Base-by-base conservation (phyloP, 2,113 vertebrate species). In the Turnix velox region DNA sequence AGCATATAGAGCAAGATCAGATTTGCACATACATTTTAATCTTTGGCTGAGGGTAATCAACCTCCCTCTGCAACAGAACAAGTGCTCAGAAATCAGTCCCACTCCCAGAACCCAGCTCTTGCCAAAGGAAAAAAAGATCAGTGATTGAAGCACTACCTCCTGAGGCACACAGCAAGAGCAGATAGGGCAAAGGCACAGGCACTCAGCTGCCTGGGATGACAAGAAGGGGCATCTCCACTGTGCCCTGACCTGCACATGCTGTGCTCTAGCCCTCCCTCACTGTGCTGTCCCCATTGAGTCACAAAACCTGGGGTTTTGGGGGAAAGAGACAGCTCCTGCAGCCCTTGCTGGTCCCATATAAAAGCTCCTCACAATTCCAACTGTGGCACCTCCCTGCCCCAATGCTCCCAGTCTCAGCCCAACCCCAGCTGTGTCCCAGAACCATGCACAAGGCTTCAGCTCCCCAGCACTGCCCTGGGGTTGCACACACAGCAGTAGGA, bases 1-100 rank as follows among this genome's bases (percentile, higher is more conserved):
- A 14, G 37, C 42, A 16, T 33, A 22, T n/a, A 27, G 28, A 76
- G 14, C 17, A 6, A 5, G 2, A 10, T 71, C 40, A 40, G 66
- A 89, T 82, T 82, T 82, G 78, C 72, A 71, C 20, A 2, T 61
- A 30, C 2, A 3, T 81, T 96, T 96, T 95, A 96, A 90, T 96
- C 39, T 84, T 73, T 55, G 37, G 77, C 55, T 74, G 63, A 80
- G 77, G 79, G 42, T 65, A 90, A 88, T 92, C 76, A 73, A 12
- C 14, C 4, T 10, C 52, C 62, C 49, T 40, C 27, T 17, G 20
- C 55, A 48, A 1, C 12, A 15, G 27, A 66, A 18, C 28, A 18
- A 9, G 23, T 37, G 10, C 40, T 39, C 74, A 28, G 69, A 58
- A 79, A 19, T 31, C 23, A 33, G 54, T 23, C 79, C 57, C 55